Percentiles rank a stretch among this genome's conserved stretches.
These are phyloP conservation scores for Tinea semifulvella DNA, from an alignment of 2,888 invertebrate species.

Conservation along the genomic window DNA sequence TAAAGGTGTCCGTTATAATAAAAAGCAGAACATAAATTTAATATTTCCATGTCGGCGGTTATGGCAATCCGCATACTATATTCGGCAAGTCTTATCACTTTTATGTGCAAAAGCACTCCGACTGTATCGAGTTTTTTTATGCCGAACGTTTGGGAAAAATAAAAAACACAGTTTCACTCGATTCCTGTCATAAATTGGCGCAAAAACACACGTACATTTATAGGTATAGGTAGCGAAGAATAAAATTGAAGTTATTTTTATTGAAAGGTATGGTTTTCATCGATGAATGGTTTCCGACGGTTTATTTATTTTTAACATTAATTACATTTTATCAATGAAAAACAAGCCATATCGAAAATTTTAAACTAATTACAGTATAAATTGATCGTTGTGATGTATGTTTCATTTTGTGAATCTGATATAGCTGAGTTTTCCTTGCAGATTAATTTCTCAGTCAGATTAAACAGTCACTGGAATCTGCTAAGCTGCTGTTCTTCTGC, in stretches of 20 bases:
- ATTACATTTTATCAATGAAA: too few relatives aligned
- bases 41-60: constrained; percentile 1
- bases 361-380: too few relatives aligned
- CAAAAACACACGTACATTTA: constrained; percentile 8
- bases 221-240: constrained; percentile 1
- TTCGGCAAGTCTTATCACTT: constrained; percentile 11
- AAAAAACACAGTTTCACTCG: constrained; percentile 8
- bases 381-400: too few relatives aligned
- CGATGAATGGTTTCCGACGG: too few relatives aligned
- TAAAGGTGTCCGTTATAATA: constrained; percentile 9
- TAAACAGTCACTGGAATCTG: too few relatives aligned
- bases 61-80: neutral
- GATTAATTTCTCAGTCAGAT: too few relatives aligned
- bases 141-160: constrained; percentile 8
- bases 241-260: constrained; percentile 7
- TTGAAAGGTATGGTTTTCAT: too few relatives aligned
- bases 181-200: constrained; percentile 7
- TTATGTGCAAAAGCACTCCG: constrained; percentile 12
- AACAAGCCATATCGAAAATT: too few relatives aligned
- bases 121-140: constrained; percentile 10
- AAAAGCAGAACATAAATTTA: constrained; percentile 1
- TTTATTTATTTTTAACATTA: too few relatives aligned
- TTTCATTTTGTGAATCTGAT: too few relatives aligned
- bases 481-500: too few relatives aligned
- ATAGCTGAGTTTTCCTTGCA: too few relatives aligned